These are phyloP conservation scores for Pterobdella sp. DNA, from an alignment of 2,888 invertebrate genomes.

Conservation along the genomic window DNA sequence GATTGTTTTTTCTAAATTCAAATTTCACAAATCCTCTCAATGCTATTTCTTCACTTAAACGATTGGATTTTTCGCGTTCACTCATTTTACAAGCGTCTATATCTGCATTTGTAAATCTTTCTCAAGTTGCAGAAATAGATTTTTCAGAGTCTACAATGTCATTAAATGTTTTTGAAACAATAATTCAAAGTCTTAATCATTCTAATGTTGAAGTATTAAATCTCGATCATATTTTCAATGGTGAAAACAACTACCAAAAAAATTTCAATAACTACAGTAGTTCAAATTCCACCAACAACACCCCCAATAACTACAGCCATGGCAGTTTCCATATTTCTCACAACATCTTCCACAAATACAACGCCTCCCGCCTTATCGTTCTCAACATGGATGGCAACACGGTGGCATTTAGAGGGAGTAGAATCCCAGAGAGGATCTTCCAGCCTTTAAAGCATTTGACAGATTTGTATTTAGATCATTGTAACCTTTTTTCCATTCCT, in stretches of 20 bases:
- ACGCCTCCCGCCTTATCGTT: conserved; percentile 16
- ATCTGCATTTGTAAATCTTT: conserved; percentile 21
- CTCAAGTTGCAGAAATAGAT: conserved; percentile 19
- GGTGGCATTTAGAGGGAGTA: conserved; percentile 23
- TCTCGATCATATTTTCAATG: conserved; percentile 28
- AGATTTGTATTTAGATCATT: conserved; percentile 29
- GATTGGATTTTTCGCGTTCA: conserved; percentile 26
- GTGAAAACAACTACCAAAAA: conserved; percentile 8
- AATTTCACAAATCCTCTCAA: conserved; percentile 21
- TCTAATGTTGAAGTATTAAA: conserved; percentile 28
- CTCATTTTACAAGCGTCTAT: conserved; percentile 8
- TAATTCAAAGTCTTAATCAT: conserved; percentile 29
- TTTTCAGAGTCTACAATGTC: conserved; percentile 20
- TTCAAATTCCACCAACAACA: conserved; percentile 21
- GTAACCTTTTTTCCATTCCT: conserved; percentile 29
- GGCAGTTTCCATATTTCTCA: background rate
- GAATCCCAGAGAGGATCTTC: conserved; percentile 27
- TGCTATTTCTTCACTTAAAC: conserved; percentile 3
- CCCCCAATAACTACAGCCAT: conserved; percentile 12
- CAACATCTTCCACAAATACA: conserved; percentile 28
- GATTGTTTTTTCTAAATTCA: conserved; percentile 12
- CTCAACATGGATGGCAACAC: conserved; percentile 31
- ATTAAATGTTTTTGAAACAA: conserved; percentile 14
- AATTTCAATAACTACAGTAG: background rate
- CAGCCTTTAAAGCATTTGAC: conserved; percentile 27